Evolutionary conservation across 2,797 vertebrate genomes (phyloP).

Genomic region (Rhynchotus rufescens): DNA sequence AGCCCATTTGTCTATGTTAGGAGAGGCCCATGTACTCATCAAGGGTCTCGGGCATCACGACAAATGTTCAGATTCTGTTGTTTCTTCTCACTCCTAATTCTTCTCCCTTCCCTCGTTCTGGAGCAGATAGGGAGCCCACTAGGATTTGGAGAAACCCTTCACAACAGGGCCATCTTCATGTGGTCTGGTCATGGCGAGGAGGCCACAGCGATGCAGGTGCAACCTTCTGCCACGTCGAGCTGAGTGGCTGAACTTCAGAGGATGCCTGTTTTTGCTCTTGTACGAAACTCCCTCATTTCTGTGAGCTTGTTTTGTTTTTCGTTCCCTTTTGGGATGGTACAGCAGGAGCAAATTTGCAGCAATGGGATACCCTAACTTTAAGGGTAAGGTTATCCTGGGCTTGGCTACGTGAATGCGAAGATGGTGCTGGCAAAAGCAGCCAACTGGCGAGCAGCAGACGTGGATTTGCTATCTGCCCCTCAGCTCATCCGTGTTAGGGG

Average conservation of each 20-base stretch:
- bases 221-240: not conserved
- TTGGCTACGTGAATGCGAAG: rapidly evolving
- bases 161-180: rapidly evolving
- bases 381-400: not conserved
- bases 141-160: not conserved
- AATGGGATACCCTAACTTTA: not conserved
- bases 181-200: not conserved
- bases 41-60: not conserved
- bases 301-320: not conserved
- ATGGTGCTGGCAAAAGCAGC: not conserved
- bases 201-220: not conserved
- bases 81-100: not conserved
- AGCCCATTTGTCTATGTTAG: not conserved
- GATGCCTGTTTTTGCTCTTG: not conserved
- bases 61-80: not conserved
- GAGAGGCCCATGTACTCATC: too few relatives aligned
- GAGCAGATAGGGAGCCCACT: not conserved
- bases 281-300: not conserved
- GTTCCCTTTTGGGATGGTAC: not conserved
- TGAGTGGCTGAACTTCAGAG: not conserved
- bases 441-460: not conserved
- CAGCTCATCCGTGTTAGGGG: not conserved
- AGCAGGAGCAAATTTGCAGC: not conserved
- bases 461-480: not conserved
- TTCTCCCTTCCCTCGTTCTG: not conserved